Evolutionary conservation across 2,888 invertebrate genomes (phyloP).

Genomic region (Caradrina kadenii): DNA sequence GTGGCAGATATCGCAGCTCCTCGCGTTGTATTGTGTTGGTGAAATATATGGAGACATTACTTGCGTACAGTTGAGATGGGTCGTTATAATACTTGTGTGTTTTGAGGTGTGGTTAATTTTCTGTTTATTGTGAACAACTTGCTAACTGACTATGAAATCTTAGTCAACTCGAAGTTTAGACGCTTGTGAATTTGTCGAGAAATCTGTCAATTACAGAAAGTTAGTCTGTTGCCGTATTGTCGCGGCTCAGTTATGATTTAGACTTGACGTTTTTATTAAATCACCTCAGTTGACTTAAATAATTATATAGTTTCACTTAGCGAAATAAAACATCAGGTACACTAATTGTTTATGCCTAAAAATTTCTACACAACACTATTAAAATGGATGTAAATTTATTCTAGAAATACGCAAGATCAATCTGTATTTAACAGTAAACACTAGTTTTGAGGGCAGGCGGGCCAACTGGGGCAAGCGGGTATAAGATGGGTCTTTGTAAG

Average conservation of each 20-base stretch:
- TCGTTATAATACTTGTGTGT: slow-evolving; percentile 8
- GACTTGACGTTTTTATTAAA: slow-evolving; percentile 13
- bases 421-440: slow-evolving; percentile 58
- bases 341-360: slow-evolving; percentile 4
- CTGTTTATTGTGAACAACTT: slow-evolving; percentile 26
- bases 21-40: slow-evolving; percentile 33
- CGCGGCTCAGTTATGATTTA: slow-evolving; percentile 23
- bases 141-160: slow-evolving; percentile 29
- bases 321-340: no score
- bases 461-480: slow-evolving; percentile 23
- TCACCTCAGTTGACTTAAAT: not conserved
- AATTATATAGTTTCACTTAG: not conserved
- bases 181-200: slow-evolving; percentile 34
- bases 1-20: slow-evolving; percentile 23
- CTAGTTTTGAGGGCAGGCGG: slow-evolving; percentile 35
- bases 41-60: slow-evolving; percentile 18
- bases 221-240: slow-evolving; percentile 21
- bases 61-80: slow-evolving; percentile 10
- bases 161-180: slow-evolving; percentile 23
- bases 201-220: slow-evolving; percentile 44
- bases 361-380: slow-evolving; percentile 1
- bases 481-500: slow-evolving; percentile 60
- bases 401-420: slow-evolving; percentile 53
- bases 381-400: slow-evolving; percentile 48
- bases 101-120: slow-evolving; percentile 33